Percentiles rank a stretch among this genome's conserved stretches.
Conservation (phyloP, 2,888 invertebrate genomes). For the Tenodera sinensis region DNA sequence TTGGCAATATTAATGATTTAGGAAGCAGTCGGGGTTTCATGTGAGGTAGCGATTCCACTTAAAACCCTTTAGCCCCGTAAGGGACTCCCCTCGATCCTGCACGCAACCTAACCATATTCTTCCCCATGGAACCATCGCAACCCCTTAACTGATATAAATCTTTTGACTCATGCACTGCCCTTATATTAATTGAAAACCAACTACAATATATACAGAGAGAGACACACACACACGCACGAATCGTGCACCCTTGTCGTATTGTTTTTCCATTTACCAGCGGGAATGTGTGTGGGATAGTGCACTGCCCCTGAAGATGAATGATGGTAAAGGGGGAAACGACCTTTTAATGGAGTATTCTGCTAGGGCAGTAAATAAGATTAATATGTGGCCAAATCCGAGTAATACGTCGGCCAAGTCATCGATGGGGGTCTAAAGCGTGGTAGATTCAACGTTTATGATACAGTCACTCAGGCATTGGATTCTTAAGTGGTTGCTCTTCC, state of each 20-base stretch:
- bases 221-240: neutral
- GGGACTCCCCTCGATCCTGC: neutral
- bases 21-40: neutral
- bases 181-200: slow-evolving; percentile 7
- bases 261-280: neutral
- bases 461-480: no score
- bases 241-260: neutral
- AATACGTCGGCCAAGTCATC: no score
- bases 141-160: slow-evolving; percentile 12
- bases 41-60: neutral
- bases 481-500: no score
- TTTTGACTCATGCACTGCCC: neutral
- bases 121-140: neutral
- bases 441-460: no score
- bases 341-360: neutral
- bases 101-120: neutral
- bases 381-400: neutral
- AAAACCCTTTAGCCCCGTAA: neutral
- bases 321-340: neutral
- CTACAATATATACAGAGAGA: neutral
- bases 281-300: no score
- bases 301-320: neutral
- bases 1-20: neutral
- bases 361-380: neutral
- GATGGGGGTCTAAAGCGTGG: no score